Base-by-base conservation (phyloP, 2,888 invertebrate genomes). In the Ypsolopha sequella region DNA sequence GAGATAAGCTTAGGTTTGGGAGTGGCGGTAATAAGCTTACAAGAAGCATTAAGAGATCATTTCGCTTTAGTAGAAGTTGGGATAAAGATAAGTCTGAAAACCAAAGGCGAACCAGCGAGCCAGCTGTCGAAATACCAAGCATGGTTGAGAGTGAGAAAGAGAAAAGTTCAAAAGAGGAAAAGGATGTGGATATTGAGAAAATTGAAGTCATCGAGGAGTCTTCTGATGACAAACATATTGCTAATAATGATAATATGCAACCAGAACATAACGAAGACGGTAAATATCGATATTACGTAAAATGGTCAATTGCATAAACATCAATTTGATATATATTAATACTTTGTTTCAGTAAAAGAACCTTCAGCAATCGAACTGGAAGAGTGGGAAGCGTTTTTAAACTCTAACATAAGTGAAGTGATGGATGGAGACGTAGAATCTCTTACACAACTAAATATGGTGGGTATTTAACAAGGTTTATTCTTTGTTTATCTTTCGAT, bases 341-440 rank as follows among this genome's bases (percentile, higher is more conserved):
- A 35, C n/a, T n/a, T 34, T 10, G 10, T 47, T 47, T 24, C 69
- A 86, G 84, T 71, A 8, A 81, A 80, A 59, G 82, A 82, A 62
- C 89, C 89, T 44, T 87, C 89, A 2, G 91, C 93, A 3, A 92
- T 95, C 54, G 95, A 95, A 71, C 90, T 93, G 58, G 95, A 95
- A 57, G 95, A 96, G 74, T 95, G 95, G 95, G 86, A 94, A 56
- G 95, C 92, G 0, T 96, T 95, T 73, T 76, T 96, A 1, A 91
- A 93, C 63, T 90, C 91, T 9, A 93, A 93, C 11, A 93, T 95
- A 73, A 92, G 92, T 68, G 96, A 95, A 84, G 89, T 94, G 10
- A 90, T 95, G 80, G 91, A 91, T 52, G 94, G 94, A 0, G 95
- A 95, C 73, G 86, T 93, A 11, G 91, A 91, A 60, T 93, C 93